Base-by-base conservation (phyloP, 2,797 vertebrate genomes). In the Megalops cyprinoides region DNA sequence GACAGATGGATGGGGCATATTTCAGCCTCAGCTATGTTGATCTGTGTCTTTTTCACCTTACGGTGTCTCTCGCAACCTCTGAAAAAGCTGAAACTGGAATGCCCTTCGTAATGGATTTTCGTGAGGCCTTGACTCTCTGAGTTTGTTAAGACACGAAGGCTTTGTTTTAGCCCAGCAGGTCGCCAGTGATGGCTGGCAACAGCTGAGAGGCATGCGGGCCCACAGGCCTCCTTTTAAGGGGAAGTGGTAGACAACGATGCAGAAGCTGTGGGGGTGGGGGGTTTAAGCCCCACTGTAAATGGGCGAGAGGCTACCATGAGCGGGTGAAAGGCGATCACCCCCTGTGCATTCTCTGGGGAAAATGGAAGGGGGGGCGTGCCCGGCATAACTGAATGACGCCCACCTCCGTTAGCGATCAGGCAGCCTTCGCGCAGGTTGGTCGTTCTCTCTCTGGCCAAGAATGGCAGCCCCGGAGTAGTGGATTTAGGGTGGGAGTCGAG, bases 181-280 rank as follows among this genome's bases (percentile, higher is more conserved):
- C 48, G 3, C 60, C 31, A 6, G 25, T 71, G 49, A 37, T 65
- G 49, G 34, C 46, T 49, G 48, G 78, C 28, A 79, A 71, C 78
- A 79, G 78, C 78, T 79, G 77, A 49, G 9, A 20, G 23, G 44
- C 65, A 39, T 53, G 31, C 10, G 23, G 78, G 62, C 48, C 18
- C 23, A 23, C 49, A 37, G 62, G 60, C 25, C 62, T 71, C 77
- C 77, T 79, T 79, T 69, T 79, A 74, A 60, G 79, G 69, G 37
- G 10, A 12, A 25, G 49, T 12, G 53, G 37, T 67, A 58, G 37
- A 73, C 67, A 44, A 46, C 15, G 37, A 44, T 20, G 23, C 42
- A 46, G 49, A 80, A 37, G 37, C 37, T 37, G 48, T 39, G 62
- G 53, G 79, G 69, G 34, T 73, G 69, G 65, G 8, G n/a, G n/a